Evolutionary conservation across 2,888 invertebrate genomes (phyloP).

Genomic region (Athalia rosae): DNA sequence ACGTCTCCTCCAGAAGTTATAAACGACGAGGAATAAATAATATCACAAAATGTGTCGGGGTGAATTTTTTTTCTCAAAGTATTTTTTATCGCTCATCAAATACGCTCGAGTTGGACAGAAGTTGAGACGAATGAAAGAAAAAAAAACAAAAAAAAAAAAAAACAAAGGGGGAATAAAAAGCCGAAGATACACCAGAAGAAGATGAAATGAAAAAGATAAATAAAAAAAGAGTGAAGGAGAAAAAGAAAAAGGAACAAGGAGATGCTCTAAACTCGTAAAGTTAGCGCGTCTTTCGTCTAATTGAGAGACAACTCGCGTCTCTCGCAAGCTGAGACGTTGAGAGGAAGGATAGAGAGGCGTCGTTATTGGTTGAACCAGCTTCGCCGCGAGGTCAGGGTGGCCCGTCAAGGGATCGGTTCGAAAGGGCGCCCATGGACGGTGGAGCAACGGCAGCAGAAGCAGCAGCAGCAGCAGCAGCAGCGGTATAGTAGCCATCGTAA

Average conservation of each 20-base stretch:
- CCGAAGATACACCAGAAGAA: background rate
- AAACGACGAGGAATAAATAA: background rate
- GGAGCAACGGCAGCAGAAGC: background rate
- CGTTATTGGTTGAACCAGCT: conserved; percentile 43
- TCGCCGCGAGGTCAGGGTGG: conserved; percentile 35
- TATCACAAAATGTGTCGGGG: background rate
- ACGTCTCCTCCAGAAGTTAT: background rate
- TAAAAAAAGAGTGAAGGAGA: too few relatives aligned
- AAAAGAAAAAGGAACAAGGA: background rate
- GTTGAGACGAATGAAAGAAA: background rate
- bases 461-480: too few relatives aligned
- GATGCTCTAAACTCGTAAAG: conserved; percentile 41
- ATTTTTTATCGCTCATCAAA: conserved; percentile 20
- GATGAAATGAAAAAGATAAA: conserved; percentile 6
- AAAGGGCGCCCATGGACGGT: conserved; percentile 32
- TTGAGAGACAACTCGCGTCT: conserved; percentile 44
- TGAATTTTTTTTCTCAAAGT: conserved; percentile 15
- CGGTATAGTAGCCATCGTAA: conserved; percentile 52
- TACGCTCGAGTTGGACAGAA: conserved; percentile 18
- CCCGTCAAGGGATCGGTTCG: conserved; percentile 25
- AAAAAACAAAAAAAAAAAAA: background rate
- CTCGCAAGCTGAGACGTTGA: conserved; percentile 33
- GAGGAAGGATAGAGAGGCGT: conserved; percentile 12
- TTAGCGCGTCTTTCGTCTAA: conserved; percentile 46
- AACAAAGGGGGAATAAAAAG: too few relatives aligned